Evolutionary conservation across 1,140 invertebrate species (phyloP), one percentile per base, ranked within the genome.

Genomic region (Adelges cooleyi): DNA sequence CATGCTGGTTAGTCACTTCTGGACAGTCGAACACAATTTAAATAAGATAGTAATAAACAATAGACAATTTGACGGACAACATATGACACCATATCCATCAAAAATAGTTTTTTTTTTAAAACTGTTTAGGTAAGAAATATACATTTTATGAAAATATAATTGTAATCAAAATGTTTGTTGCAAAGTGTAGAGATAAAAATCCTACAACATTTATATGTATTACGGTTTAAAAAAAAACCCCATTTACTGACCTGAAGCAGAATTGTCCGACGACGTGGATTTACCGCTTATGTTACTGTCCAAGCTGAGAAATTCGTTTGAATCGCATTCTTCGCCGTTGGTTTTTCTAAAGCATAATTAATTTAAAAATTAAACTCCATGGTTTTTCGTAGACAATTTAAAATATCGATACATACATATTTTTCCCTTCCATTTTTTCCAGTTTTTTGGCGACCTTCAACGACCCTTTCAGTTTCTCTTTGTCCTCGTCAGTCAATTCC

Each of bases 371-470:
- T 13, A 33, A 36, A 56, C 3, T 33, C 3, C 4, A 38, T 27
- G 22, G 15, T 5, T 15, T 36, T 56, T 27, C 11, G 4, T 4
- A 52, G 23, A 52, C 23, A 52, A 6, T 20, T 52, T 22, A 15
- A 8, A 25, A 22, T 5, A 20, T 25, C 23, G 23, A 15, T 17
- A 40, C 5, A 20, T 73, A 80, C 73, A 74, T 82, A 68, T 85
- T 86, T 70, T 86, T 84, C 23, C 80, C 87, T 76, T 92, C 88
- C 56, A 95, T 76, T 75, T 93, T 91, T 73, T 95, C 92, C 48
- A 95, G 75, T 74, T 95, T 95, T 70, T 88, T 89, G 0, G 91
- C 92, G 50, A 95, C 92, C 77, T 95, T 95, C 67, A 91, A 85
- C 67, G 87, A 93, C 11, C 89, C 87, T 76, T 92, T 91, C 1